These are phyloP conservation scores for Cyprinodon brontotheroides DNA, from an alignment of 2,113 vertebrate genomes.

Conservation along the genomic window DNA sequence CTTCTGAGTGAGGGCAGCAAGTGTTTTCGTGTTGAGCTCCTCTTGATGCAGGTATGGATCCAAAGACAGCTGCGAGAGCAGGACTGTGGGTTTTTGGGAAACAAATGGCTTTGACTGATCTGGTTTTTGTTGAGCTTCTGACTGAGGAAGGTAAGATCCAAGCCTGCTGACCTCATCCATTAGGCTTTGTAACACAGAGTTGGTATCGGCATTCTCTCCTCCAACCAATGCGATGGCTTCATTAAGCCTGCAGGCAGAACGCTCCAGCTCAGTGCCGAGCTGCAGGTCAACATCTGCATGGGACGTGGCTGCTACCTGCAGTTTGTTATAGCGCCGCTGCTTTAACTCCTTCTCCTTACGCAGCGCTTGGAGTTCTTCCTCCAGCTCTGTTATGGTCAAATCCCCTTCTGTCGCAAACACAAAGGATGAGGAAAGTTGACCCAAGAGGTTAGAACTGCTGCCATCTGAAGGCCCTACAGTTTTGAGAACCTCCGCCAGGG, in stretches of 20 bases:
- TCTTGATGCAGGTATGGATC: slow-evolving; percentile 86
- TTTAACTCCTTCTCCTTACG: slow-evolving; percentile 82
- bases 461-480: slow-evolving; percentile 69
- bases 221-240: slow-evolving; percentile 70
- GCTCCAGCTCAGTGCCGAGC: slow-evolving; percentile 69
- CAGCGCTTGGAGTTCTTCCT: slow-evolving; percentile 82
- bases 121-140: slow-evolving; percentile 30
- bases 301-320: slow-evolving; percentile 78
- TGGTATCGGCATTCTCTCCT: slow-evolving; percentile 77
- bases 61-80: slow-evolving; percentile 85
- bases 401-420: slow-evolving; percentile 75
- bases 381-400: slow-evolving; percentile 75
- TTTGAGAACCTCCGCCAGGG: slow-evolving; percentile 85
- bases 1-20: slow-evolving; percentile 78
- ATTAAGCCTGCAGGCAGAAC: slow-evolving; percentile 62
- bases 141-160: slow-evolving; percentile 72
- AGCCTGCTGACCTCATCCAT: slow-evolving; percentile 74
- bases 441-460: slow-evolving; percentile 26
- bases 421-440: slow-evolving; percentile 21
- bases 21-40: slow-evolving; percentile 84
- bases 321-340: slow-evolving; percentile 78
- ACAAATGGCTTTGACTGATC: slow-evolving; percentile 26
- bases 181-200: slow-evolving; percentile 78
- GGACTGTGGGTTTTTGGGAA: slow-evolving; percentile 50
- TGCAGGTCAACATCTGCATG: slow-evolving; percentile 70